These are phyloP conservation scores for Antitype chi DNA, from an alignment of 2,888 invertebrate genomes.

Conservation along the genomic window DNA sequence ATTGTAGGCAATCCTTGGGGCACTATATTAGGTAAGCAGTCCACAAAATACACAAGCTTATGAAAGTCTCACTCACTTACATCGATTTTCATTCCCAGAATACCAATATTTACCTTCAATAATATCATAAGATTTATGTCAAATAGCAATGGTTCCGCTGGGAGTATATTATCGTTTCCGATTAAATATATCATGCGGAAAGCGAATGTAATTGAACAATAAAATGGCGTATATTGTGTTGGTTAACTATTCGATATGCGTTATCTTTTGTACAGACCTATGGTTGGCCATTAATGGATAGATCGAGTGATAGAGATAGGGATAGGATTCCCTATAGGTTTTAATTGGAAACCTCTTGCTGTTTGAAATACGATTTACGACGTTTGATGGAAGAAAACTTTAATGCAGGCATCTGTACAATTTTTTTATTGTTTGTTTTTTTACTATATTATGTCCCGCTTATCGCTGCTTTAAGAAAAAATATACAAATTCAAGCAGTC, in stretches of 20 bases:
- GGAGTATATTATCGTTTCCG: conserved; percentile 48
- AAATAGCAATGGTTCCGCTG: conserved; percentile 46
- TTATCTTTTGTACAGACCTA: conserved; percentile 50
- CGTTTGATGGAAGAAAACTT: not conserved
- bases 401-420: not conserved
- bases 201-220: conserved; percentile 57
- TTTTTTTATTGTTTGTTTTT: not conserved
- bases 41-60: not conserved
- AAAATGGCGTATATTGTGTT: conserved; percentile 51
- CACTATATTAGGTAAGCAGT: not conserved
- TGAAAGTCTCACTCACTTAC: not conserved
- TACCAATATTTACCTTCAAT: conserved; percentile 41
- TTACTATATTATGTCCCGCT: too few species aligned
- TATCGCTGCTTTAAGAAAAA: not conserved
- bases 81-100: conserved; percentile 18
- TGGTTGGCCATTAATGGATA: conserved; percentile 30
- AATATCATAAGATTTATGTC: conserved; percentile 53
- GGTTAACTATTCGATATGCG: conserved; percentile 50
- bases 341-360: not conserved
- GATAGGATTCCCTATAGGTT: not conserved
- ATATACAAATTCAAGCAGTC: not conserved
- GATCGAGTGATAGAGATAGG: conserved; percentile 6
- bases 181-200: conserved; percentile 54
- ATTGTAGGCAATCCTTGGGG: not conserved
- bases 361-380: not conserved